Conservation (phyloP, 2,888 invertebrate genomes). For the Synergus itoensis region DNA sequence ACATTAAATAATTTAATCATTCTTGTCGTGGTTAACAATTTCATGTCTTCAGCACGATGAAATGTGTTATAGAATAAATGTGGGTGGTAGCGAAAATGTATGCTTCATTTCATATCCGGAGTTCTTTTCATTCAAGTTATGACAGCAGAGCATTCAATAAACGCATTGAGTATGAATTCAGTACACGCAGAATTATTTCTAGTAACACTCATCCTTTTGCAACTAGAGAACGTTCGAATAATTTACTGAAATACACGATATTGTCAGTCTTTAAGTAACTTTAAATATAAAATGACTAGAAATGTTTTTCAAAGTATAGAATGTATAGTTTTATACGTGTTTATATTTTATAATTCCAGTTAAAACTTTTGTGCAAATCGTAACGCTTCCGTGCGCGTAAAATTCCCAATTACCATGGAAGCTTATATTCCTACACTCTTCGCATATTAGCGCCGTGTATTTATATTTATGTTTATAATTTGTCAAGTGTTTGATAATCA, state of each 20-base stretch:
- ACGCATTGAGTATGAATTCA: background rate
- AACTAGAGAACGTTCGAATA: too few species aligned
- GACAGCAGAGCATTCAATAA: slow-evolving; percentile 8
- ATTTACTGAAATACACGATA: too few species aligned
- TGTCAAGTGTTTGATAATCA: too few species aligned
- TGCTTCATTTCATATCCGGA: background rate
- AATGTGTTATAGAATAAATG: background rate
- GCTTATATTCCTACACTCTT: too few species aligned
- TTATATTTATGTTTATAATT: too few species aligned
- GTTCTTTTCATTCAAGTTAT: slow-evolving; percentile 12
- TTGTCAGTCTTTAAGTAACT: too few species aligned
- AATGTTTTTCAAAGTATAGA: too few species aligned
- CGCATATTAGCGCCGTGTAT: too few species aligned
- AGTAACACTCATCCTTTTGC: background rate
- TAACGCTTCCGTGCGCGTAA: background rate
- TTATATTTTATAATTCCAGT: too few species aligned
- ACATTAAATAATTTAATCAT: background rate
- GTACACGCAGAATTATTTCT: slow-evolving; percentile 10
- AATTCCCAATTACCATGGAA: slow-evolving; percentile 6
- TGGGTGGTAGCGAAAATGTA: background rate
- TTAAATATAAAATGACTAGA: too few species aligned
- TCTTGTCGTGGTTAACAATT: background rate
- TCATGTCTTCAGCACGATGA: background rate
- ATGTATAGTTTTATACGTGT: too few species aligned
- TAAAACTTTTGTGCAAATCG: too few species aligned